A percentile compares a stretch with the other conserved stretches of the same genome.
Evolutionary conservation across 2,113 vertebrate species (phyloP).

Genomic region (Rhineura floridana): DNA sequence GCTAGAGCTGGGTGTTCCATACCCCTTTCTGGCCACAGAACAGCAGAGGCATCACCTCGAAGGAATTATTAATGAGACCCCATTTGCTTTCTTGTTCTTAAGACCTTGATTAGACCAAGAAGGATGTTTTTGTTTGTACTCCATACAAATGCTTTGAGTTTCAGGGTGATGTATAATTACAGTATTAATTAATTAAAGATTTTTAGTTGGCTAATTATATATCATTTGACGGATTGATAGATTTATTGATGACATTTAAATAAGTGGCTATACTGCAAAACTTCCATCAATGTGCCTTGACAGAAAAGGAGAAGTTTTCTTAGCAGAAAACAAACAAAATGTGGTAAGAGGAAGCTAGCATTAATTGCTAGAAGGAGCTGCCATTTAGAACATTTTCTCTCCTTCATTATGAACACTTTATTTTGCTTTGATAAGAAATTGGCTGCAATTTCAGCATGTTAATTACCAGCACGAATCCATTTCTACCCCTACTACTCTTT

Average conservation of each 20-base stretch:
- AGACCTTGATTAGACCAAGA: not conserved
- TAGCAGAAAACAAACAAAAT: not conserved
- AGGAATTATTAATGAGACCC: not conserved
- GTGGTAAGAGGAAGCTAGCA: not conserved
- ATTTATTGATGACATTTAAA: not conserved
- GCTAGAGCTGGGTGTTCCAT: rapidly evolving
- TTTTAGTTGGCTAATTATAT: not conserved
- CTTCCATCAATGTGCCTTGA: not conserved
- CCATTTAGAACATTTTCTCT: not conserved
- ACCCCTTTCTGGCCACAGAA: not conserved
- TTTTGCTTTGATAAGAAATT: not conserved
- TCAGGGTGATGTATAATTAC: not conserved
- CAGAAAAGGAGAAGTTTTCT: not conserved
- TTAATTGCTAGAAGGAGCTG: not conserved
- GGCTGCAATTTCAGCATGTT: not conserved
- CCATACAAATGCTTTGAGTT: not conserved
- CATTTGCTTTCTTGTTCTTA: not conserved
- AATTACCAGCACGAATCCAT: not conserved
- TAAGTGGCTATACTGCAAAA: not conserved
- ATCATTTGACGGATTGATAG: not conserved
- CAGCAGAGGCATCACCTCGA: rapidly evolving
- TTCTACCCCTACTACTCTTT: not conserved
- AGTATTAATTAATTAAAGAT: not conserved
- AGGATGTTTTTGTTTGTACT: not conserved
- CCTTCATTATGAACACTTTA: not conserved